Conservation (phyloP, 1,140 invertebrate species). For the Muscidifurax raptorellus region DNA sequence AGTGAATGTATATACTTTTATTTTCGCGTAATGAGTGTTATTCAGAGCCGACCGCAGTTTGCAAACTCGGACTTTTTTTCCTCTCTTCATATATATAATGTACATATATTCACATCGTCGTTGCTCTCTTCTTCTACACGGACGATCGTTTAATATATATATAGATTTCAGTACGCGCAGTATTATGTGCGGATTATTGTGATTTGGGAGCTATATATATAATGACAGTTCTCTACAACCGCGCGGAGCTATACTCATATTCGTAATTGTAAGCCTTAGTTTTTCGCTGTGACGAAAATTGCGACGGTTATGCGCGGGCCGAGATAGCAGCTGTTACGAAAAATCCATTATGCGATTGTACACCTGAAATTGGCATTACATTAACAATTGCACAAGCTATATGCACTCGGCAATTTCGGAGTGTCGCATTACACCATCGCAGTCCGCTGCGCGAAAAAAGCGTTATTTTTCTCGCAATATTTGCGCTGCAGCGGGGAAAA, state of each 20-base stretch:
- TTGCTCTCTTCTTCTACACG: background rate
- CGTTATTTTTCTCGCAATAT: too few relatives aligned
- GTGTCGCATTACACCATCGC: too few relatives aligned
- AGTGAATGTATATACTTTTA: conserved; percentile 12
- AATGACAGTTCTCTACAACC: background rate
- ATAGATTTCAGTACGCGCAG: background rate
- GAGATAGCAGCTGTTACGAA: background rate
- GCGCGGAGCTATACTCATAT: background rate
- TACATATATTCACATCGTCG: too few relatives aligned
- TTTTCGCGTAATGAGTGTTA: background rate
- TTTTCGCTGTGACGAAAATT: background rate
- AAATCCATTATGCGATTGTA: background rate
- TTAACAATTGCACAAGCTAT: background rate
- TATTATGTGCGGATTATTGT: background rate
- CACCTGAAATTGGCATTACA: too few relatives aligned
- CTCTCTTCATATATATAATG: background rate
- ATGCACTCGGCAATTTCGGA: too few relatives aligned
- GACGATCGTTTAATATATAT: background rate
- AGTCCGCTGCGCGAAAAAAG: too few relatives aligned
- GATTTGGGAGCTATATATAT: background rate
- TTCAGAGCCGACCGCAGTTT: background rate
- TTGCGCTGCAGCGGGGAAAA: too few relatives aligned
- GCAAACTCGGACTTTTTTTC: background rate
- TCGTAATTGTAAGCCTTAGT: background rate
- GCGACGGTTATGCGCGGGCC: too few relatives aligned